Base-by-base conservation (phyloP, 1,140 invertebrate species). In the Sitobion miscanthi region DNA sequence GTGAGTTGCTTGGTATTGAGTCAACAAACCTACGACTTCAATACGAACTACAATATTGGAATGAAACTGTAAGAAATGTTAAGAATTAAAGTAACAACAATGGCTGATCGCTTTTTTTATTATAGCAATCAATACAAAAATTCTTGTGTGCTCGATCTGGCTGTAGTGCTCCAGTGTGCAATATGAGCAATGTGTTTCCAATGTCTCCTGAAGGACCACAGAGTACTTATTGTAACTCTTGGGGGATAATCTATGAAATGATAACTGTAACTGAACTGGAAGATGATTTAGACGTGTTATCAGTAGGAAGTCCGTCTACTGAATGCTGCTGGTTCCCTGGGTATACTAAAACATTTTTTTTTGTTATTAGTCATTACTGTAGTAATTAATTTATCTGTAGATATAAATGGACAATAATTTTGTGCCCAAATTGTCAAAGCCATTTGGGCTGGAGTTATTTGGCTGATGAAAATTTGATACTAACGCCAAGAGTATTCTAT, bases 141-240 rank as follows among this genome's bases (percentile, higher is more conserved):
- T 93, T 86, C 57, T n/a, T 86, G 49, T 93, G 91, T 57, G 52
- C 35, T 57, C 23, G 8, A 8, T 0, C 1, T 17, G 14, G 14
- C 1, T 93, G 91, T 45, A 7, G 38, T n/a, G 2, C 21, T 42
- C 14, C 38, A 52, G 7, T 93, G 30, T 93, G 91, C 25, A 45
- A 93, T 45, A 93, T 86, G 91, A 93, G 52, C 7, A 93, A 8
- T 30, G 91, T 93, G 1, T 93, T 93, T 93, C 49, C 82, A 20
- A 93, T 93, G 91, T 93, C 82, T 14, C 91, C 91, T 45, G 91
- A 86, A n/a, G 82, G 82, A 30, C 91, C 91, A 20, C 91, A 93
- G 25, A 82, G 91, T 57, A 93, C 82, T 30, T 93, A n/a, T 57
- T 86, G 82, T 20, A 93, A 93, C 47, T 93, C 82, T 42, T 42